Conservation (phyloP, 2,888 invertebrate genomes). For the Xylota sylvarum region DNA sequence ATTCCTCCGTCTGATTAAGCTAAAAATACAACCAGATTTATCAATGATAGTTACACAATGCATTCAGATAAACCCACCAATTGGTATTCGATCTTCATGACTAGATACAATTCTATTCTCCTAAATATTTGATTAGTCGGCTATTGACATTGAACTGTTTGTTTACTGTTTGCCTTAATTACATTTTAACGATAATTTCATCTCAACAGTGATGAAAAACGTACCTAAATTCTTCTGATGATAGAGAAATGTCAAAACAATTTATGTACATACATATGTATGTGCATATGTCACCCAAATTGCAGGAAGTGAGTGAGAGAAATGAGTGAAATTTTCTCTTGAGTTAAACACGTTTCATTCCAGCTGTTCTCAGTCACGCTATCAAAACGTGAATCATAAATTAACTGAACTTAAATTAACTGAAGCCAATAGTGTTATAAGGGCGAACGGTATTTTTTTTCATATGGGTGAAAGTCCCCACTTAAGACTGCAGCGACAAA, state of each 20-base stretch:
- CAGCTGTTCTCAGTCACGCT: not conserved
- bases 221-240: not conserved
- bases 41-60: slow-evolving; percentile 24
- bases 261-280: not conserved
- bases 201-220: slow-evolving; percentile 7
- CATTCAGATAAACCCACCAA: slow-evolving; percentile 78
- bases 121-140: slow-evolving; percentile 27
- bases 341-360: slow-evolving; percentile 37
- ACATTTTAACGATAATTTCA: slow-evolving; percentile 27
- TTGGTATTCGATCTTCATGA: slow-evolving; percentile 82
- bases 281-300: not conserved
- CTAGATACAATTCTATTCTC: slow-evolving; percentile 75
- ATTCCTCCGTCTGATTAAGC: slow-evolving; percentile 80
- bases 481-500: slow-evolving; percentile 81
- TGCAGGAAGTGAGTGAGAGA: not conserved
- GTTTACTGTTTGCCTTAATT: slow-evolving; percentile 27
- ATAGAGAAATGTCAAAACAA: slow-evolving; percentile 53
- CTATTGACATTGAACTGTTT: slow-evolving; percentile 40
- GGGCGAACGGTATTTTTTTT: slow-evolving; percentile 73
- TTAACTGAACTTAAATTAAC: too few species aligned
- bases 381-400: not conserved
- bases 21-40: slow-evolving; percentile 41
- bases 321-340: slow-evolving; percentile 14
- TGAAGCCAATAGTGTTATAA: slow-evolving; percentile 19
- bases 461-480: slow-evolving; percentile 80